Conservation (phyloP, 2,888 invertebrate genomes). For the Rotaria socialis region DNA sequence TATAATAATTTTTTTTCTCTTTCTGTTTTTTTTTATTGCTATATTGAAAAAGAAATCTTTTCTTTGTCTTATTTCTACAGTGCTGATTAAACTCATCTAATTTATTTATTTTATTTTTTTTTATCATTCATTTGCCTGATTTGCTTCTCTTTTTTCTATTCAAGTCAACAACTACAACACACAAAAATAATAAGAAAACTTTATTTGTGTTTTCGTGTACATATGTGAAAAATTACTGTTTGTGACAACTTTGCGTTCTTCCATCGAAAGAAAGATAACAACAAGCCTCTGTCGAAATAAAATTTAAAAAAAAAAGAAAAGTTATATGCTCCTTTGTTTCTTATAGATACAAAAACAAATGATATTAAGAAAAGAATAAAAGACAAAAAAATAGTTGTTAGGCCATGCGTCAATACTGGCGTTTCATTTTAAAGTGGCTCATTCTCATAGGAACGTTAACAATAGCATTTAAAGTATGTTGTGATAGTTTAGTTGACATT, state of each 20-base stretch:
- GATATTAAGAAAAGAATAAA: no score
- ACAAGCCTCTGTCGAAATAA: background rate
- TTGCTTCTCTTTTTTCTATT: background rate
- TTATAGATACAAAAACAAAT: background rate
- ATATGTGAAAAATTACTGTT: background rate
- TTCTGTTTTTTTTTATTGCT: background rate
- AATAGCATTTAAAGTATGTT: background rate
- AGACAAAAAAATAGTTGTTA: background rate
- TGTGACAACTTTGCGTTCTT: constrained; percentile 7
- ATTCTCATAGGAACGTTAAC: background rate
- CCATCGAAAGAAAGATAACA: background rate
- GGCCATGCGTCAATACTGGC: background rate
- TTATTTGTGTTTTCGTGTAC: background rate
- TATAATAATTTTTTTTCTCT: background rate
- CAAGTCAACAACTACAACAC: background rate
- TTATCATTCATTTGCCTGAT: background rate
- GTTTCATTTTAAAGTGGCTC: background rate
- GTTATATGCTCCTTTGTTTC: background rate
- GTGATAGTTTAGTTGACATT: background rate
- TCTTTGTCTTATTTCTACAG: constrained; percentile 7
- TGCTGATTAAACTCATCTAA: background rate
- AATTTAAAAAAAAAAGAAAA: background rate
- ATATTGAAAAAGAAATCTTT: background rate
- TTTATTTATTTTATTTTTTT: constrained; percentile 14
- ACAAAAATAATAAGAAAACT: background rate